Base-by-base conservation (phyloP, 2,797 vertebrate species). In the Ctenosaura bakeri region DNA sequence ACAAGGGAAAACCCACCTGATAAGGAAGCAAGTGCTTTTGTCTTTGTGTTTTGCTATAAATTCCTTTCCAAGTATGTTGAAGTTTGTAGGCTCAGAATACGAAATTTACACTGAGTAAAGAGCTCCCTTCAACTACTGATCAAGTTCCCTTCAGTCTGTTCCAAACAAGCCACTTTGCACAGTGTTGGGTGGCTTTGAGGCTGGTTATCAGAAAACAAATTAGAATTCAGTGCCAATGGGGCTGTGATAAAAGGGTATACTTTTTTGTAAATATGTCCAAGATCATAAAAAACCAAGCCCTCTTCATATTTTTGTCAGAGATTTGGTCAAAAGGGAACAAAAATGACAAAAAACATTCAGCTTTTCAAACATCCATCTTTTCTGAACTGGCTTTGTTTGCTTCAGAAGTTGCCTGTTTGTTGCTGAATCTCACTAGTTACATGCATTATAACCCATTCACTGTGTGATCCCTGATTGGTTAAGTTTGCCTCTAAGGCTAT, bases 1-100 rank as follows among this genome's bases (percentile, higher is more conserved):
- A 87, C 91, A 32, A 83, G 94, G 92, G 94, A 96, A 94, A 94
- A 93, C 87, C 74, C 94, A 90, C 69, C 92, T 94, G 83, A 80
- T 94, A 87, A 91, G 59, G 82, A 87, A 93, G 87, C 0, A 2
- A 89, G 86, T 22, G 89, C 73, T 50, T 86, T 85, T 91, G 89
- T 64, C 69, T 83, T 78, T 91, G 79, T 50, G 2, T 77, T 81
- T 74, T 84, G 22, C 18, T 79, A 82, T 84, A 35, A 87, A 92
- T 88, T 83, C 42, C 92, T 94, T 95, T 83, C 85, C 81, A 10
- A 88, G 91, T 87, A 86, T 74, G 0, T 38, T 56, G 59, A 87
- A 82, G 91, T 86, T 46, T n/a, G 78, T 32, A 83, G 82, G 90
- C 66, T 59, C 6, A 42, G 56, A 94, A 88, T 78, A 42, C 0